phyloP scores from a whole-genome alignment of 2,797 vertebrate species.

The Botia kubotai region DNA sequence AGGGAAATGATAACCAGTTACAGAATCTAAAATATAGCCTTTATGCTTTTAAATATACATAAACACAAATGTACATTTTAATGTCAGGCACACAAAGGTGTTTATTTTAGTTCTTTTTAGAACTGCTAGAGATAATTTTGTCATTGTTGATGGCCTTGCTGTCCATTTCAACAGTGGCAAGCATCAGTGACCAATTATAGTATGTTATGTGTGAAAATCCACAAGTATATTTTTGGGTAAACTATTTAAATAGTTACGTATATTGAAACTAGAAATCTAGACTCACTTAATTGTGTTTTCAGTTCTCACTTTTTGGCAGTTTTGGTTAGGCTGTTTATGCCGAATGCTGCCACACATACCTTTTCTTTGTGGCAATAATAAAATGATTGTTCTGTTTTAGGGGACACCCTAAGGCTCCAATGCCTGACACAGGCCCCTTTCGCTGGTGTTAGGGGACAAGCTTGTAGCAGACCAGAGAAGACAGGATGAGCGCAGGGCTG shows the following conservation, averaged over 20 bases:
- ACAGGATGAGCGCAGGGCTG: conserved; percentile 91
- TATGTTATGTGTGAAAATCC: too few species aligned
- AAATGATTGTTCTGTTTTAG: conserved; percentile 37
- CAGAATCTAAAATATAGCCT: too few species aligned
- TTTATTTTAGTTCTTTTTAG: too few species aligned
- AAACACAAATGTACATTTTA: too few species aligned
- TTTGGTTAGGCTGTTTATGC: neutral
- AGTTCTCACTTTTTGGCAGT: too few species aligned
- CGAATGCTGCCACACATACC: neutral
- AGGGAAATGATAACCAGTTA: too few species aligned
- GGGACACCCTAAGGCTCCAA: conserved; percentile 67
- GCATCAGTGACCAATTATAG: too few species aligned
- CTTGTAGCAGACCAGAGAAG: conserved; percentile 69
- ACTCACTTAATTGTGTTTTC: neutral
- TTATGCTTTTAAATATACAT: too few species aligned
- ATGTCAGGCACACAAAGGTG: too few species aligned
- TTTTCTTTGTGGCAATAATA: neutral
- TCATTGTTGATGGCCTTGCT: neutral
- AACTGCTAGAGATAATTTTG: neutral
- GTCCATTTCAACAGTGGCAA: too few species aligned
- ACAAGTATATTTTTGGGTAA: neutral
- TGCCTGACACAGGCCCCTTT: conserved; percentile 67
- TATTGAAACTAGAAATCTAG: neutral
- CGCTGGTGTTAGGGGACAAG: conserved; percentile 64
- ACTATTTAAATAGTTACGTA: too few species aligned